Percentiles rank a stretch among this genome's conserved stretches.
These are phyloP conservation scores for Bembecia ichneumoniformis DNA, from an alignment of 2,888 invertebrate genomes.

Conservation along the genomic window DNA sequence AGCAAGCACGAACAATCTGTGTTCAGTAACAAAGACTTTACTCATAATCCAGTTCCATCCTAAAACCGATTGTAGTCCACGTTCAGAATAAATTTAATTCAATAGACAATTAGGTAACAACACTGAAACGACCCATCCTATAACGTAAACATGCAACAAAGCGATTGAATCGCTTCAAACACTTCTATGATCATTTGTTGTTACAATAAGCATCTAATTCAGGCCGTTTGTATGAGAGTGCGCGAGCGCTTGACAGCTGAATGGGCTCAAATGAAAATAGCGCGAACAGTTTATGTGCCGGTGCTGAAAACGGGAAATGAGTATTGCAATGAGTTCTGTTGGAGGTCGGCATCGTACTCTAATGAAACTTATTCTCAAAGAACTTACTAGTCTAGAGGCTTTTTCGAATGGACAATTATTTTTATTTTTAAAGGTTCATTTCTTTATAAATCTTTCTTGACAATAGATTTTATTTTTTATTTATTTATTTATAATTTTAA, in stretches of 20 bases:
- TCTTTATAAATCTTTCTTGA: no score
- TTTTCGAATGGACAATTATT: no score
- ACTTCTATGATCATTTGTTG: constrained; percentile 22
- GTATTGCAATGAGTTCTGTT: constrained; percentile 11
- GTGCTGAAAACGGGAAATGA: constrained; percentile 19
- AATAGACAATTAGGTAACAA: not conserved
- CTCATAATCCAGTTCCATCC: no score
- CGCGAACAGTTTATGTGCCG: constrained; percentile 1
- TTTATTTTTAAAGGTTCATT: no score
- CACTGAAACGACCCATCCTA: not conserved
- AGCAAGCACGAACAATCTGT: no score
- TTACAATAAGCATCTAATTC: constrained; percentile 28
- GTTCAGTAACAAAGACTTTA: no score
- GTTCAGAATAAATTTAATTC: no score
- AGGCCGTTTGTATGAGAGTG: constrained; percentile 7
- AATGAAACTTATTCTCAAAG: not conserved
- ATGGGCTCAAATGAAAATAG: constrained; percentile 22
- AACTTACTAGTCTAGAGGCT: no score
- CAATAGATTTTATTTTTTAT: no score
- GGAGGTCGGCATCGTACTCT: not conserved
- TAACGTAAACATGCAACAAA: constrained; percentile 4
- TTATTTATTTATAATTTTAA: no score
- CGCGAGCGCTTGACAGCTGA: constrained; percentile 13
- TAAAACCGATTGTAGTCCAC: no score
- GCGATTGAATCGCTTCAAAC: constrained; percentile 10